Evolutionary conservation across 2,113 vertebrate species (phyloP), one percentile per base, ranked within the genome.

Genomic region (Chitala chitala): DNA sequence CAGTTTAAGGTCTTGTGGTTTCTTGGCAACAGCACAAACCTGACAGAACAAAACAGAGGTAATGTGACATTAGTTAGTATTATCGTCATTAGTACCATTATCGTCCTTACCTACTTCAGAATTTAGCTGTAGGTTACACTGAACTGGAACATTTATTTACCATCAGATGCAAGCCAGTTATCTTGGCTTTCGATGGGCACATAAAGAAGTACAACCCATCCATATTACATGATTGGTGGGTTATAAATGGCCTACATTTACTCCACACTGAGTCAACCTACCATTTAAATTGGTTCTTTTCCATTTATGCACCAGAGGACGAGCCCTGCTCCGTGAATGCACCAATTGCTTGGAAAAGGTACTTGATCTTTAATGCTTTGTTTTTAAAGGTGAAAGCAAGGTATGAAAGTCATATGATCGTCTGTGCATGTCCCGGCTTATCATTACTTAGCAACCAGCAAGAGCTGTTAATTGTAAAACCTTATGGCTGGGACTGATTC

Each of bases 11-110:
- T 84, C 73, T 80, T 78, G 69, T 75, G 58, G 77, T 81, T 78
- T 77, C 82, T 83, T 84, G 82, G 76, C 79, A 84, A 82, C 82
- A 78, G 79, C 71, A 79, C 72, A 54, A 69, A 75, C 26, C 78
- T 75, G 58, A 6, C 40, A 29, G 75, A 75, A 76, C 76, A 77
- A 29, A 24, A 24, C 38, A 50, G 59, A 50, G 22, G 31, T 75
- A 26, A 56, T 69, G 77, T 78, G 78, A 68, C 48, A 56, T 5
- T 51, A 20, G 58, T 38, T 36, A 17, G 31, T 20, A 20, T 69
- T n/a, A n/a, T n/a, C n/a, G n/a, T n/a, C 20, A n/a, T 44, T 66
- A 26, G 24, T 31, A 36, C 15, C 54, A 56, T 5, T 5, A 22
- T 55, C 5, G n/a, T 55, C 53, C 70, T 7, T 33, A 20, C 24